Evolutionary conservation across 2,888 invertebrate species (phyloP), one percentile per base, ranked within the genome.

Genomic region (Allygus modestus): DNA sequence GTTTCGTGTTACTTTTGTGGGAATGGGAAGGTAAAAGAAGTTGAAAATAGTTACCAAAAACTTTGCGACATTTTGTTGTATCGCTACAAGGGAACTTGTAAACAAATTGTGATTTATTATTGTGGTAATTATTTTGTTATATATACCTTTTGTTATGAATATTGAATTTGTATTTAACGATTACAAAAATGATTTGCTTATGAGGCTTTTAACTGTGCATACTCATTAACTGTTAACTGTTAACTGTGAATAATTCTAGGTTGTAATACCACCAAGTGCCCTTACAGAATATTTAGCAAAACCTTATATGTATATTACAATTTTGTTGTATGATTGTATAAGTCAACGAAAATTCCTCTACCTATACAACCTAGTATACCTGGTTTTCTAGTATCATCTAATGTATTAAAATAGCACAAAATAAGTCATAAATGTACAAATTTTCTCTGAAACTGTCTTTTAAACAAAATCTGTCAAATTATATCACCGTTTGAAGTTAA

Each of bases 221-320:
- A 54, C 7, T 23, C 2, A 7, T 9, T 20, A 23, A 23, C 54
- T 23, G 23, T 23, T 28, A 28, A 28, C 1, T 65, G 1, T 15
- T n/a, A 65, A 28, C 65, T 65, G 65, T 28, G 5, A 65, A 65
- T 54, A 54, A 23, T 23, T 28, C 0, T 4, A 28, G 28, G 28
- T 58, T 65, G 2, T 65, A 65, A 20, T 65, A 28, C 65, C 65
- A 17, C 65, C 28, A 65, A 65, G 65, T 65, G 65, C 65, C 17
- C 31, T 65, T 65, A 54, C 20, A 54, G 20, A 54, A 54, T 23
- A 20, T 54, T 46, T n/a, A n/a, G n/a, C n/a, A n/a, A n/a, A n/a
- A n/a, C n/a, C n/a, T n/a, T 46, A 37, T 46, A 46, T 15, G 4
- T 54, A 11, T 54, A 20, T 4, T 23, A 54, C 0, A 20, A 11